Evolutionary conservation across 2,888 invertebrate genomes (phyloP).

Genomic region (Brachypterus glaber): DNA sequence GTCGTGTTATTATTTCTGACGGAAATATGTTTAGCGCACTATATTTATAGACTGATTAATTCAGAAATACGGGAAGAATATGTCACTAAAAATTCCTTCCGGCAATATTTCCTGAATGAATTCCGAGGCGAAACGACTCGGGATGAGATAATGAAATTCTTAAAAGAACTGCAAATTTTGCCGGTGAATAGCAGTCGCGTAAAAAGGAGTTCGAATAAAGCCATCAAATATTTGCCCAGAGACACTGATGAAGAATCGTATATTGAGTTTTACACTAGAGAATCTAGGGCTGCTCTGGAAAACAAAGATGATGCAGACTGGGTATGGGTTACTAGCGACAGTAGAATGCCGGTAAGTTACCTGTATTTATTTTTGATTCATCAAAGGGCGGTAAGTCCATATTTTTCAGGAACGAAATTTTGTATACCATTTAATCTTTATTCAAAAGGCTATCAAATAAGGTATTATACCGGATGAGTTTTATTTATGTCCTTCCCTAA

Average conservation of each 20-base stretch:
- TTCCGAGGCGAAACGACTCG: slow-evolving; percentile 27
- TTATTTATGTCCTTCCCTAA: too few relatives aligned
- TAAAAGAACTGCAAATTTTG: slow-evolving; percentile 24
- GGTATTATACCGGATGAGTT: too few relatives aligned
- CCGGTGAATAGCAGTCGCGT: slow-evolving; percentile 11
- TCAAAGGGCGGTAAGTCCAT: too few relatives aligned
- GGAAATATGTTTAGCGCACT: slow-evolving; percentile 38
- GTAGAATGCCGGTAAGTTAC: slow-evolving; percentile 67
- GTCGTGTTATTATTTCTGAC: slow-evolving; percentile 38
- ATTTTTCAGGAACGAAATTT: too few relatives aligned
- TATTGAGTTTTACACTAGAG: slow-evolving; percentile 61
- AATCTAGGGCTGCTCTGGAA: slow-evolving; percentile 50
- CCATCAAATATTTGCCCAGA: slow-evolving; percentile 8
- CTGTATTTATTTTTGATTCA: too few relatives aligned
- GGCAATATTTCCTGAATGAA: slow-evolving; percentile 31
- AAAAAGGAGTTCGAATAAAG: slow-evolving; percentile 12
- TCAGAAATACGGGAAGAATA: slow-evolving; percentile 36
- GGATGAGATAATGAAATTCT: slow-evolving; percentile 30
- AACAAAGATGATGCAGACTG: slow-evolving; percentile 41
- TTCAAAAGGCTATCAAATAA: too few relatives aligned
- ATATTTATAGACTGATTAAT: slow-evolving; percentile 36
- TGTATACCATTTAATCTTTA: too few relatives aligned
- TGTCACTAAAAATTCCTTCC: slow-evolving; percentile 31
- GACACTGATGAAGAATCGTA: slow-evolving; percentile 4
- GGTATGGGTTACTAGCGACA: slow-evolving; percentile 82